A percentile compares a stretch with the other conserved stretches of the same genome.
phyloP scores from a whole-genome alignment of 2,113 vertebrate species.

The Labeo rohita region DNA sequence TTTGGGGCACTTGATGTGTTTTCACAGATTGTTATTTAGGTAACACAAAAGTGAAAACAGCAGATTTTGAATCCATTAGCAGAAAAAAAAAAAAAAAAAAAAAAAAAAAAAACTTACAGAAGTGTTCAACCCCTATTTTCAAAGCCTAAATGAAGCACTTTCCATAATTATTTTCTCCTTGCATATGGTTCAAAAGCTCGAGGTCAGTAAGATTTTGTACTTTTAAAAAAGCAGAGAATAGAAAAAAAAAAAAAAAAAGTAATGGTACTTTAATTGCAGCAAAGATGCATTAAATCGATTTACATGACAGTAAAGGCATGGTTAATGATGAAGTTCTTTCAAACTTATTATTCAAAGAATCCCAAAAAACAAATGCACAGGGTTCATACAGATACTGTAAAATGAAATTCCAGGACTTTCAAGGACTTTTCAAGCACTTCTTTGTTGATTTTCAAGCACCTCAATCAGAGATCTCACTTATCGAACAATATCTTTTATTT shows the following conservation, averaged over 20 bases:
- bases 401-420: no score
- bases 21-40: neutral
- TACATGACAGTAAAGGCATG: neutral
- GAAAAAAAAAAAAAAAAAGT: neutral
- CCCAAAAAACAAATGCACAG: no score
- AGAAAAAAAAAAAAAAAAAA: neutral
- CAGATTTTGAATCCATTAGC: neutral
- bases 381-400: no score
- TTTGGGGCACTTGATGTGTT: neutral
- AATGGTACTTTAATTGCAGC: no score
- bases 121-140: neutral
- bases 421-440: no score
- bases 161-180: neutral
- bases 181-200: neutral
- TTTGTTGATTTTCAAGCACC: no score
- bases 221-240: no score
- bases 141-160: neutral
- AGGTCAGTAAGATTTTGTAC: neutral
- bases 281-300: neutral
- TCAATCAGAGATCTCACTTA: no score
- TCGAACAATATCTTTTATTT: no score
- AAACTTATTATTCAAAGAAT: neutral
- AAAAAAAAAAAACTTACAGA: neutral
- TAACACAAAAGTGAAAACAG: neutral
- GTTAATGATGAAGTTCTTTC: no score